A percentile compares a stretch with the other conserved stretches of the same genome.
Evolutionary conservation across 2,888 invertebrate genomes (phyloP).

Genomic region (Ormyrus thymus): DNA sequence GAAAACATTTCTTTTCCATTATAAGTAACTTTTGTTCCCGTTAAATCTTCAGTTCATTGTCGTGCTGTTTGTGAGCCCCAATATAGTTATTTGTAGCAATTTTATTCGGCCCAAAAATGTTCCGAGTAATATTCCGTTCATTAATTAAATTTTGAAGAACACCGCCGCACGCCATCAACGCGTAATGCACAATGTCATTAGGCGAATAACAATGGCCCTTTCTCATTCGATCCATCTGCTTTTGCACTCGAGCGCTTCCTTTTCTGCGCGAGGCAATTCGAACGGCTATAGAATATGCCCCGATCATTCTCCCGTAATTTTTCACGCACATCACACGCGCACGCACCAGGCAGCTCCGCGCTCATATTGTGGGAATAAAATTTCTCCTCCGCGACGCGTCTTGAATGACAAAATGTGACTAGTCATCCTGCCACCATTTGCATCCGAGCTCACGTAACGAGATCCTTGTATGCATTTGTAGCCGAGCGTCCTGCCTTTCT

Average conservation of each 20-base stretch:
- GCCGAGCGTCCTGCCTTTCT: neutral
- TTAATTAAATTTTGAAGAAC: neutral
- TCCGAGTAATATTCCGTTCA: neutral
- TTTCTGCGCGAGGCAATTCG: constrained; percentile 9
- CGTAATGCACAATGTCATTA: neutral
- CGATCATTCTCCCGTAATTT: constrained; percentile 43
- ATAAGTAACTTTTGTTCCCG: too few relatives aligned
- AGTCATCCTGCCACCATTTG: constrained; percentile 29
- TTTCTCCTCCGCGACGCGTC: constrained; percentile 7
- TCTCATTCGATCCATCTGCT: neutral
- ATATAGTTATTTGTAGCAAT: neutral
- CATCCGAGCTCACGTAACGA: neutral
- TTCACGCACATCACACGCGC: constrained; percentile 17
- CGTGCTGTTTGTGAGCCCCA: too few relatives aligned
- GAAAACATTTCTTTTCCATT: too few relatives aligned
- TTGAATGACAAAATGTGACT: constrained; percentile 8
- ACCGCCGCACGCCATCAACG: neutral
- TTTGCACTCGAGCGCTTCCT: neutral
- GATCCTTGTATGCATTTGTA: neutral
- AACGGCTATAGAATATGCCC: constrained; percentile 4
- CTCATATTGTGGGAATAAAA: constrained; percentile 30
- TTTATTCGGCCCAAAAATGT: neutral
- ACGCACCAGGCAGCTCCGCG: neutral
- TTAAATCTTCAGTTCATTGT: too few relatives aligned
- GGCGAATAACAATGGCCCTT: neutral